Conservation (phyloP, 2,888 invertebrate species). For the Ctenicera cuprea region DNA sequence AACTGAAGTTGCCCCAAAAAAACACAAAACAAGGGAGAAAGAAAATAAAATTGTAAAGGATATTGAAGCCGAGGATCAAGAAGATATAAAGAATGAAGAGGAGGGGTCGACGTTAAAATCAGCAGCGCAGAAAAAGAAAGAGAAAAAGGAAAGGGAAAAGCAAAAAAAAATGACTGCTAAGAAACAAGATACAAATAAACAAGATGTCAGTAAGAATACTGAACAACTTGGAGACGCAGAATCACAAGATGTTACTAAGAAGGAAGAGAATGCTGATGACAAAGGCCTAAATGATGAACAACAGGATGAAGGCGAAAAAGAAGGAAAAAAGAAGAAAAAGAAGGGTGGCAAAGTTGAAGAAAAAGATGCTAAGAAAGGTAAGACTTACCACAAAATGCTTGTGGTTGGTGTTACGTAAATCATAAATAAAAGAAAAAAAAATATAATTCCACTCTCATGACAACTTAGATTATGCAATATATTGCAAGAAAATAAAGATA, state of each 20-base stretch:
- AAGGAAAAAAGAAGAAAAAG: conserved; percentile 48
- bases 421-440: too few species aligned
- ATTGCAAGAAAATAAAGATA: too few species aligned
- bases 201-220: conserved; percentile 53
- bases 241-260: conserved; percentile 69
- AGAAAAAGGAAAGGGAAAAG: conserved; percentile 89
- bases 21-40: conserved; percentile 55
- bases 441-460: too few species aligned
- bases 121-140: conserved; percentile 92
- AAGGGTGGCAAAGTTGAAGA: conserved; percentile 46
- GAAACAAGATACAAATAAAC: conserved; percentile 57
- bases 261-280: conserved; percentile 66
- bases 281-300: conserved; percentile 68
- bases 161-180: conserved; percentile 66
- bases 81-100: conserved; percentile 72
- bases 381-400: conserved; percentile 48
- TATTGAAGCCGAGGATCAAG: conserved; percentile 63
- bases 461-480: too few species aligned
- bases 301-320: conserved; percentile 62
- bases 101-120: conserved; percentile 82
- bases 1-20: conserved; percentile 71
- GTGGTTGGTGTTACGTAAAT: neutral
- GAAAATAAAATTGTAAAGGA: conserved; percentile 49
- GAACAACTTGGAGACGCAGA: conserved; percentile 61
- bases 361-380: conserved; percentile 73